A percentile compares a stretch with the other conserved stretches of the same genome.
phyloP scores from a whole-genome alignment of 2,888 invertebrate species.

The Hyppa rectilinea region DNA sequence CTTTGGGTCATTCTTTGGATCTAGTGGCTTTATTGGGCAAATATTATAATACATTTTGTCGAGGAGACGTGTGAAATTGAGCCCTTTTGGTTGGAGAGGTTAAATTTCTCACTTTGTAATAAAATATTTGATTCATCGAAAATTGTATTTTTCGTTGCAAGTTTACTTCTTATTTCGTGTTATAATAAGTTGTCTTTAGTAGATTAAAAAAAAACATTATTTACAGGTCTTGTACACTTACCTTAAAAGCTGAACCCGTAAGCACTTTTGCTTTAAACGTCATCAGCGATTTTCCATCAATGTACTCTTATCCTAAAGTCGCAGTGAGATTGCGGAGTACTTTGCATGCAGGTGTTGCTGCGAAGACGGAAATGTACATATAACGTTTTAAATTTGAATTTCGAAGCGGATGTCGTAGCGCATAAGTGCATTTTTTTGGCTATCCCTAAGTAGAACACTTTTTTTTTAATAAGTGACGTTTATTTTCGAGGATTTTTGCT shows the following conservation, averaged over 20 bases:
- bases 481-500: not conserved
- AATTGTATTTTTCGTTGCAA: not conserved
- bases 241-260: constrained; percentile 32
- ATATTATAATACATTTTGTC: not conserved
- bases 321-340: constrained; percentile 60
- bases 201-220: not conserved
- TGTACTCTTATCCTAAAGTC: constrained; percentile 53
- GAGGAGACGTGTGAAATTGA: not conserved
- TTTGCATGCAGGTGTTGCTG: constrained; percentile 72
- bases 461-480: constrained; percentile 13
- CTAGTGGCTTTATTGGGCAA: constrained; percentile 19
- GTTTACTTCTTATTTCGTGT: not conserved
- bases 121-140: not conserved
- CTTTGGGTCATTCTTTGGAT: constrained; percentile 20
- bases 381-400: constrained; percentile 64
- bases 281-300: constrained; percentile 37
- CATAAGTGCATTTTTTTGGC: constrained; percentile 43
- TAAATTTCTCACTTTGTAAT: not conserved
- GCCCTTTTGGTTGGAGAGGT: not conserved
- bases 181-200: too few species aligned
- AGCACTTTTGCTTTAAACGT: constrained; percentile 36
- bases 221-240: constrained; percentile 15
- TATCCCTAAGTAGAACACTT: constrained; percentile 14
- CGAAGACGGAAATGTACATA: constrained; percentile 54
- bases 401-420: constrained; percentile 40